phyloP scores from a whole-genome alignment of 2,797 vertebrate genomes.

The Rhyacichthys aspro region DNA sequence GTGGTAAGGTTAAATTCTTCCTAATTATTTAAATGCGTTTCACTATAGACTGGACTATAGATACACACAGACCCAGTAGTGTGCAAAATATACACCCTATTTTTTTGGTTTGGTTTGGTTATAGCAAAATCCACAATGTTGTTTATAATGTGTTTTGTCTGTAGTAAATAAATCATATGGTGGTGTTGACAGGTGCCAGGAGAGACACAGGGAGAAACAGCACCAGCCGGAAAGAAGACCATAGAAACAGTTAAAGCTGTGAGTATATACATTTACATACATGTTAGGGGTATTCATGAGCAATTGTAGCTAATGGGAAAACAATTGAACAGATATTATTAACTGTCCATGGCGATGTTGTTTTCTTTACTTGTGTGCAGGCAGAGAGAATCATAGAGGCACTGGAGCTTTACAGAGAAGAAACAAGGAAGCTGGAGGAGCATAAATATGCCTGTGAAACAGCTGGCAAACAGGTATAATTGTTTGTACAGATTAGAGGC shows the following conservation, averaged over 20 bases:
- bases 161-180: background rate
- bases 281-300: too few relatives aligned
- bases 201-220: constrained; percentile 87
- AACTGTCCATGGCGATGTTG: background rate
- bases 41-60: too few relatives aligned
- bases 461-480: constrained; percentile 87
- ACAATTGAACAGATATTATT: too few relatives aligned
- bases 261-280: constrained; percentile 61
- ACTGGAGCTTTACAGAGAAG: constrained; percentile 89
- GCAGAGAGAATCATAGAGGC: constrained; percentile 98
- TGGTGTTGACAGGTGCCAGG: constrained; percentile 87
- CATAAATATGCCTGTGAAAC: constrained; percentile 85
- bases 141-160: background rate
- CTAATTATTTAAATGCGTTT: background rate
- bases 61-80: background rate
- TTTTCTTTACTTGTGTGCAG: constrained; percentile 65
- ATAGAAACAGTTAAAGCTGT: constrained; percentile 96
- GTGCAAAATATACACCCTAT: background rate
- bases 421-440: constrained; percentile 86
- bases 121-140: background rate
- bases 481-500: too few relatives aligned
- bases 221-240: constrained; percentile 91
- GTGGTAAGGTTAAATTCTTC: constrained; percentile 81
- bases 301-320: too few relatives aligned
- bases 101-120: background rate